Conservation (phyloP, 2,888 invertebrate species). For the Beris chalybata region DNA sequence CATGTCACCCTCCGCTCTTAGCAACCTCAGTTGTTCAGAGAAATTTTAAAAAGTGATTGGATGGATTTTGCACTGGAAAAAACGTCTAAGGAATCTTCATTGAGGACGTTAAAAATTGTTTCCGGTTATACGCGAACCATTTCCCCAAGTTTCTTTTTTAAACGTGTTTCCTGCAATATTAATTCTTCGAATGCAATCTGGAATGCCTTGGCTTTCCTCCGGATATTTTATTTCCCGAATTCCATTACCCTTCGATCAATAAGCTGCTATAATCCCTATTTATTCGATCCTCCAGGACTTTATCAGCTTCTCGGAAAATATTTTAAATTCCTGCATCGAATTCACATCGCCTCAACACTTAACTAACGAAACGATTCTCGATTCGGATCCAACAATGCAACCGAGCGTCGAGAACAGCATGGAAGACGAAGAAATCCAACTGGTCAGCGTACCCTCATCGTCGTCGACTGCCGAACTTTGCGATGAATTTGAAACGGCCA, state of each 20-base stretch:
- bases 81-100: no score
- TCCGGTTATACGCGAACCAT: no score
- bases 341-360: conserved; percentile 32
- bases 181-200: no score
- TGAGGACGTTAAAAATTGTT: no score
- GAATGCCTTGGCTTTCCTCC: neutral
- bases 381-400: conserved; percentile 35
- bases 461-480: conserved; percentile 13
- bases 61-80: no score
- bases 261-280: neutral
- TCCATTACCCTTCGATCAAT: neutral
- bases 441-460: conserved; percentile 19
- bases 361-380: conserved; percentile 45
- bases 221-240: neutral
- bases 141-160: no score
- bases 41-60: no score
- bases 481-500: conserved; percentile 41
- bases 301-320: conserved; percentile 49
- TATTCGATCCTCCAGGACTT: conserved; percentile 37
- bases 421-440: conserved; percentile 41
- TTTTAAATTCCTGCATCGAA: conserved; percentile 44
- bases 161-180: no score
- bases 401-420: conserved; percentile 35
- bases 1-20: no score
- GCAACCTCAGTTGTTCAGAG: no score